phyloP scores from a whole-genome alignment of 2,113 vertebrate species.

The Nanorana parkeri region DNA sequence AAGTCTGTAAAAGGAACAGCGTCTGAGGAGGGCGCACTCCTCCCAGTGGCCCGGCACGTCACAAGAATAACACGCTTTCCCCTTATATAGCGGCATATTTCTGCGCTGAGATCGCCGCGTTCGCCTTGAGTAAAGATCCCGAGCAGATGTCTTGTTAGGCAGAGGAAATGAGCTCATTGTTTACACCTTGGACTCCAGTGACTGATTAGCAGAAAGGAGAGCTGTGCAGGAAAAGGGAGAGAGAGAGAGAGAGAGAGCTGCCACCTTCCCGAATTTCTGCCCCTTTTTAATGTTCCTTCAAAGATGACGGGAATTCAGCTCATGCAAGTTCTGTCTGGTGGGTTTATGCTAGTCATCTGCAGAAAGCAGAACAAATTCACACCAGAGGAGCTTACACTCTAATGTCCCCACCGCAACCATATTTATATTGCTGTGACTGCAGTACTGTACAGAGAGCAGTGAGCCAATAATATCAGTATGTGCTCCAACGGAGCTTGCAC shows the following conservation, averaged over 20 bases:
- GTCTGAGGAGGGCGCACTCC: not conserved
- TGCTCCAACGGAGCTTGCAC: too few species aligned
- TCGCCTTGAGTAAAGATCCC: constrained; percentile 27
- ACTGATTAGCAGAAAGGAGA: constrained; percentile 22
- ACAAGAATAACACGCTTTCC: constrained; percentile 5
- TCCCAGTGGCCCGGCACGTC: too few species aligned
- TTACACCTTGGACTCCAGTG: constrained; percentile 14
- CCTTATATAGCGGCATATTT: not conserved
- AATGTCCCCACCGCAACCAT: too few species aligned
- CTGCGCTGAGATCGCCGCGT: constrained; percentile 24
- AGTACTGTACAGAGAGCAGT: too few species aligned
- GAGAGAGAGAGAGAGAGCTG: too few species aligned
- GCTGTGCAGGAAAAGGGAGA: not conserved
- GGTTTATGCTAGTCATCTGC: too few species aligned
- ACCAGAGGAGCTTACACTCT: too few species aligned
- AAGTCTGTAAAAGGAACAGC: not conserved
- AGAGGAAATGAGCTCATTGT: constrained; percentile 48
- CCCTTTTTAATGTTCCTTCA: not conserved
- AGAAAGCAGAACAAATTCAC: too few species aligned
- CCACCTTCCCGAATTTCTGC: not conserved
- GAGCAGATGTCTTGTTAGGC: constrained; percentile 41
- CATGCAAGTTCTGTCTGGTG: not conserved
- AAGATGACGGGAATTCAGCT: not conserved
- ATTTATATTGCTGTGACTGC: too few species aligned
- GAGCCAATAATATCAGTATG: too few species aligned